phyloP scores from a whole-genome alignment of 2,113 vertebrate species.

The Pollimyrus isidori region DNA sequence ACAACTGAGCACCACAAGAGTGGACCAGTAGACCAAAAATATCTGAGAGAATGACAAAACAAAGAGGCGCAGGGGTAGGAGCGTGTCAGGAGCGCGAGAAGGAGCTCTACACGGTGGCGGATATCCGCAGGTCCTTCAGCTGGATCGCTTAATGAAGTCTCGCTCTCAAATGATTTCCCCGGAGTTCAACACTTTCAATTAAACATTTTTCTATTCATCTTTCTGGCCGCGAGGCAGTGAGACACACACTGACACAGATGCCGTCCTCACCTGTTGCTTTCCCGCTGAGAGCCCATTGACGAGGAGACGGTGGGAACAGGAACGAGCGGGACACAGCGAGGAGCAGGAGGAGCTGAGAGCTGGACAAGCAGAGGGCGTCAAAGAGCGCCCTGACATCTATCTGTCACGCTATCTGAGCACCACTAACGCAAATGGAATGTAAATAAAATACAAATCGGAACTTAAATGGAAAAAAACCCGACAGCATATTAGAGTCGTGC shows the following conservation, averaged over 20 bases:
- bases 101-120: not conserved
- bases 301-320: not conserved
- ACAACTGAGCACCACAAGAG: not conserved
- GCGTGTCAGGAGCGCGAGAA: not conserved
- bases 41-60: not conserved
- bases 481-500: not conserved
- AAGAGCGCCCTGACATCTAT: too few relatives aligned
- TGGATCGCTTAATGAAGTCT: not conserved
- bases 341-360: not conserved
- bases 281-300: not conserved
- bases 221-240: not conserved
- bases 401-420: not conserved
- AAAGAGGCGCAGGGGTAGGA: not conserved
- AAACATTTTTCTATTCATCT: slow-evolving; percentile 5
- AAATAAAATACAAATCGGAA: not conserved
- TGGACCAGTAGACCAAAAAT: not conserved
- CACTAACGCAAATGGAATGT: not conserved
- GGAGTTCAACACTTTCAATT: slow-evolving; percentile 3
- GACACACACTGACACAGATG: not conserved
- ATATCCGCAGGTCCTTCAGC: not conserved
- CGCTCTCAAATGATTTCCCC: slow-evolving; percentile 1
- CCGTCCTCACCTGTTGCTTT: not conserved
- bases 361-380: not conserved
- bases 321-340: not conserved
- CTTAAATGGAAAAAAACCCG: slow-evolving; percentile 4